Conservation (phyloP, 2,113 vertebrate species). For the Xiphophorus hellerii region DNA sequence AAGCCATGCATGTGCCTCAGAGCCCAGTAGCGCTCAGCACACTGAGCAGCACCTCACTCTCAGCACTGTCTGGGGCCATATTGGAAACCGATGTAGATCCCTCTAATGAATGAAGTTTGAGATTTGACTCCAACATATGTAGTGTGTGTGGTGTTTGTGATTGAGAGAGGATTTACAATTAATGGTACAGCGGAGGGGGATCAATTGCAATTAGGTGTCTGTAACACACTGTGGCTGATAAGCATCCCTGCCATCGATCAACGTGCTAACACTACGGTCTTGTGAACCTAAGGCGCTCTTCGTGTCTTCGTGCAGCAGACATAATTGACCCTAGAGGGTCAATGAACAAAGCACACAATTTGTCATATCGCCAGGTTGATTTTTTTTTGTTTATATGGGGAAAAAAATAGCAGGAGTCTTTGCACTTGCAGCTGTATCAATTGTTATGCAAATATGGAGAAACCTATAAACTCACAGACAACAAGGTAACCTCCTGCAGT, state of each 20-base stretch:
- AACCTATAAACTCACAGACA: slow-evolving; percentile 49
- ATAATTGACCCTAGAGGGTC: slow-evolving; percentile 72
- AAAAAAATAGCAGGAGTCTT: slow-evolving; percentile 34
- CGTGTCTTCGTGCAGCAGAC: slow-evolving; percentile 45
- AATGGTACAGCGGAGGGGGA: slow-evolving; percentile 71
- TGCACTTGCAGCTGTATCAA: slow-evolving; percentile 48
- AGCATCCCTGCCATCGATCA: slow-evolving; percentile 76
- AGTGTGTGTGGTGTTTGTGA: slow-evolving; percentile 53
- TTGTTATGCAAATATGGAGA: slow-evolving; percentile 67
- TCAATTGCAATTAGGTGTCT: slow-evolving; percentile 82
- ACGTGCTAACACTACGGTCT: slow-evolving; percentile 38
- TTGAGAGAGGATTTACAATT: slow-evolving; percentile 75
- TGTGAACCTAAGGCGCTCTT: slow-evolving; percentile 51
- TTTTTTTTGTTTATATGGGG: slow-evolving; percentile 15
- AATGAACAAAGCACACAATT: slow-evolving; percentile 62
- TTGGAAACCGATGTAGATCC: slow-evolving; percentile 64
- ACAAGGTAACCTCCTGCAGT: slow-evolving; percentile 26
- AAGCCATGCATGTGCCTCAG: slow-evolving; percentile 6
- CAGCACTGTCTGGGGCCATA: slow-evolving; percentile 30
- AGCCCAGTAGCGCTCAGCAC: slow-evolving; percentile 13
- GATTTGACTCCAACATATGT: slow-evolving; percentile 52
- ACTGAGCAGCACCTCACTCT: slow-evolving; percentile 23
- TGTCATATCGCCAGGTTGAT: slow-evolving; percentile 45
- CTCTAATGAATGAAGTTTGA: slow-evolving; percentile 71
- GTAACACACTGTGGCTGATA: slow-evolving; percentile 75